Percentiles rank a stretch among this genome's conserved stretches.
Evolutionary conservation across 1,140 invertebrate species (phyloP).

Genomic region (Tetragonula clypearis): DNA sequence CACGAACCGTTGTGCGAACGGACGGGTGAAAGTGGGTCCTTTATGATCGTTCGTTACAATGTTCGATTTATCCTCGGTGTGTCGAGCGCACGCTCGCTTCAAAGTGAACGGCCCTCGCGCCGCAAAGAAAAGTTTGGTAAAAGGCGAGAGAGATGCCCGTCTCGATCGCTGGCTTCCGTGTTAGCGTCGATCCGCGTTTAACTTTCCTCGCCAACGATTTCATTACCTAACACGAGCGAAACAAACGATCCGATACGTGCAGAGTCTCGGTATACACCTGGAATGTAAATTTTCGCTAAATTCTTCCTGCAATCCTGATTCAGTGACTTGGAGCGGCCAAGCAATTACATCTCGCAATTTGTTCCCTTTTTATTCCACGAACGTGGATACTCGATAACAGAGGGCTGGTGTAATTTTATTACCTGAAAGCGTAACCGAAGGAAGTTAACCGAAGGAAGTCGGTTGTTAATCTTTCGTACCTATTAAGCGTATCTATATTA

Average conservation of each 20-base stretch:
- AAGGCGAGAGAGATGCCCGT: not conserved
- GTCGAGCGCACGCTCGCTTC: not conserved
- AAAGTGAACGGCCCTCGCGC: constrained; percentile 41
- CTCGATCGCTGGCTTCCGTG: not conserved
- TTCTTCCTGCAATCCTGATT: not conserved
- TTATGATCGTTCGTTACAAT: constrained; percentile 43
- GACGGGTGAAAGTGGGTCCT: constrained; percentile 57
- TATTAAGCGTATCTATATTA: no score
- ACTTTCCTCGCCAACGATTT: constrained; percentile 21
- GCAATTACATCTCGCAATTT: no score
- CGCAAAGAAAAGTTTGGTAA: constrained; percentile 43
- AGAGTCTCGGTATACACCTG: no score
- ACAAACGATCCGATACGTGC: not conserved
- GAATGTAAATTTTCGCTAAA: not conserved
- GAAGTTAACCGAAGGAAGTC: not conserved
- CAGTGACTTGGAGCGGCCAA: no score
- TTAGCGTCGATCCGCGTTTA: not conserved
- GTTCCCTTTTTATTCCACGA: not conserved
- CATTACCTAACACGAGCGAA: not conserved
- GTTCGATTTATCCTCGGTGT: constrained; percentile 48
- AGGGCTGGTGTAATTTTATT: not conserved
- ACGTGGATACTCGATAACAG: not conserved
- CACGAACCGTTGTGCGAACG: not conserved
- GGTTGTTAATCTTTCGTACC: not conserved
- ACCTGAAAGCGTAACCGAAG: not conserved